Evolutionary conservation across 1,140 invertebrate species (phyloP).

Genomic region (Ectropis grisescens): DNA sequence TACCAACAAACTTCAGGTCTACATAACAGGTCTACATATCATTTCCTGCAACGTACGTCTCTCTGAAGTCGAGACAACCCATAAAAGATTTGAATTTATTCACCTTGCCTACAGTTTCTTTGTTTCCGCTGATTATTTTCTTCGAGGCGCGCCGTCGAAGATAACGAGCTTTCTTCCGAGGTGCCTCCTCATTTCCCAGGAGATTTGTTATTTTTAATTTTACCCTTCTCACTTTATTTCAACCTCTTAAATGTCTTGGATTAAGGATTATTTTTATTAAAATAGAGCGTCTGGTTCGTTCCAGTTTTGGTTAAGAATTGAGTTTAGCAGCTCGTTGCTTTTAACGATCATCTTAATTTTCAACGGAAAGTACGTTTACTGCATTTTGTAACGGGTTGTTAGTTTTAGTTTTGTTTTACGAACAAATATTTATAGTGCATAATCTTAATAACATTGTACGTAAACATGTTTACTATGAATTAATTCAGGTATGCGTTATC

Average conservation of each 20-base stretch:
- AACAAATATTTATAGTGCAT: too few species aligned
- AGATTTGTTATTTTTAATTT: conserved; percentile 33
- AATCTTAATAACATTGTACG: too few species aligned
- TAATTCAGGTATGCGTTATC: too few species aligned
- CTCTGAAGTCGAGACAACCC: too few species aligned
- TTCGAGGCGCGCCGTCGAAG: conserved; percentile 19
- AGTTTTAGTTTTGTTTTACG: neutral
- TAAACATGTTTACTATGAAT: too few species aligned
- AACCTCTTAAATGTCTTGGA: neutral
- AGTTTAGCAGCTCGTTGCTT: neutral
- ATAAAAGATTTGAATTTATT: conserved; percentile 25
- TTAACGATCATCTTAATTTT: neutral
- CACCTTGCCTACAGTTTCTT: conserved; percentile 19
- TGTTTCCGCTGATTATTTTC: conserved; percentile 33
- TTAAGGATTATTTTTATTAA: neutral
- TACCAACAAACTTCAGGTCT: too few species aligned
- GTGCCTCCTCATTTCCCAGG: conserved; percentile 30
- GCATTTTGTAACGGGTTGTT: neutral
- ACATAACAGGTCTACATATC: too few species aligned
- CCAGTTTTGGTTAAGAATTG: too few species aligned
- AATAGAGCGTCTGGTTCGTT: too few species aligned
- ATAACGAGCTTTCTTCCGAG: conserved; percentile 32
- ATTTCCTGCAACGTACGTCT: too few species aligned
- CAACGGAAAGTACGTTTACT: neutral
- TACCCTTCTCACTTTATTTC: conserved; percentile 17